Evolutionary conservation across 2,113 vertebrate genomes (phyloP).

Genomic region (Heloderma charlesbogerti): DNA sequence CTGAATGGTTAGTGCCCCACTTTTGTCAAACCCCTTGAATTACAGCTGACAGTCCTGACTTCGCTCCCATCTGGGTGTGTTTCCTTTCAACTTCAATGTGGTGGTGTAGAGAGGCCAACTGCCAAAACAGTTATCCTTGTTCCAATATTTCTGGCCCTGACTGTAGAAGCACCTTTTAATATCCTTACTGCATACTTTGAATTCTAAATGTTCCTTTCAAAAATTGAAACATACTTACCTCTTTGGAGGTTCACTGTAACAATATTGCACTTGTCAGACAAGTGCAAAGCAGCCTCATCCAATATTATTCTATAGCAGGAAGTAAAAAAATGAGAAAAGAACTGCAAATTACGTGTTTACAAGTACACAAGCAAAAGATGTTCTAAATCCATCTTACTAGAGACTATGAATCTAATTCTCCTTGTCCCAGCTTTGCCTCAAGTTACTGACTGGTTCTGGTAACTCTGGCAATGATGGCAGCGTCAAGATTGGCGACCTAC

Average conservation of each 20-base stretch:
- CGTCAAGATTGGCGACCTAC: neutral
- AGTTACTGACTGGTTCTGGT: neutral
- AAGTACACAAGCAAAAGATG: neutral
- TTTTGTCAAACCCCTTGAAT: no score
- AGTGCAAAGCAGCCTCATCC: constrained; percentile 93
- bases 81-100: no score
- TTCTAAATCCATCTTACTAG: neutral
- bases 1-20: no score
- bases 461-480: neutral
- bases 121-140: no score
- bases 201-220: constrained; percentile 8
- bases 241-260: constrained; percentile 89
- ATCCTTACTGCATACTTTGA: neutral
- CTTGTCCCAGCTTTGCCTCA: neutral
- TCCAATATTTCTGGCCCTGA: no score
- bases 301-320: constrained; percentile 88
- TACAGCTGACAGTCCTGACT: no score
- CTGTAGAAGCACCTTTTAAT: neutral
- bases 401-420: neutral
- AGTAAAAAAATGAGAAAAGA: neutral
- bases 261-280: constrained; percentile 93
- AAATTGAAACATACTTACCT: constrained; percentile 77
- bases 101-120: no score
- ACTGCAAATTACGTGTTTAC: constrained; percentile 4
- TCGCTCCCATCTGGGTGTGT: no score